These are phyloP conservation scores for Drosophila anceps DNA, from an alignment of 2,888 invertebrate species.

Conservation along the genomic window DNA sequence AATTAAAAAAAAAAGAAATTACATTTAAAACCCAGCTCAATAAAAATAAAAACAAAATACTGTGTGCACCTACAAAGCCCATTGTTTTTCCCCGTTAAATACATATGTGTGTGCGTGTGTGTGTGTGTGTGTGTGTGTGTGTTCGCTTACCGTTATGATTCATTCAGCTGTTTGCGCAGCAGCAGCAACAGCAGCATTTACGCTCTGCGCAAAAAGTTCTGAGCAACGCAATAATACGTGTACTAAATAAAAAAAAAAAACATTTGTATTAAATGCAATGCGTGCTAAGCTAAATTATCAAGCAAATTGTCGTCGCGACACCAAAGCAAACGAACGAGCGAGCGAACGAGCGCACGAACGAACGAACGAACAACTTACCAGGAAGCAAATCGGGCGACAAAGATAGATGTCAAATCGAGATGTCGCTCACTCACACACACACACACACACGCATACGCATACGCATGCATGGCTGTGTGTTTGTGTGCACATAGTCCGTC, in stretches of 20 bases:
- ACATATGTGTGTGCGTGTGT: slow-evolving; percentile 29
- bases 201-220: slow-evolving; percentile 65
- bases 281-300: slow-evolving; percentile 46
- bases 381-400: slow-evolving; percentile 76
- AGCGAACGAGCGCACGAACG: slow-evolving; percentile 13
- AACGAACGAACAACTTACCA: slow-evolving; percentile 53
- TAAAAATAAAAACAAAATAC: slow-evolving; percentile 18
- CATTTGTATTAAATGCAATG: slow-evolving; percentile 44
- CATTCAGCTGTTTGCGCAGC: slow-evolving; percentile 78
- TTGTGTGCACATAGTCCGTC: slow-evolving; percentile 24
- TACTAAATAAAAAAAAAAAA: slow-evolving; percentile 36
- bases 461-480: slow-evolving; percentile 1
- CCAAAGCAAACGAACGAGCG: slow-evolving; percentile 6
- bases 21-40: slow-evolving; percentile 14
- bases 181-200: slow-evolving; percentile 48
- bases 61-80: slow-evolving; percentile 23
- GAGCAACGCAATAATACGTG: slow-evolving; percentile 46
- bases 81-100: slow-evolving; percentile 25
- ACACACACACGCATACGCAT: neutral
- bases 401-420: slow-evolving; percentile 78
- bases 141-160: slow-evolving; percentile 71
- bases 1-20: slow-evolving; percentile 39
- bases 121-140: slow-evolving; percentile 27
- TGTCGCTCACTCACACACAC: slow-evolving; percentile 40
- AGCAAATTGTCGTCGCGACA: slow-evolving; percentile 44